Evolutionary conservation across 1,140 invertebrate genomes (phyloP).

Genomic region (Lepidurus arcticus): DNA sequence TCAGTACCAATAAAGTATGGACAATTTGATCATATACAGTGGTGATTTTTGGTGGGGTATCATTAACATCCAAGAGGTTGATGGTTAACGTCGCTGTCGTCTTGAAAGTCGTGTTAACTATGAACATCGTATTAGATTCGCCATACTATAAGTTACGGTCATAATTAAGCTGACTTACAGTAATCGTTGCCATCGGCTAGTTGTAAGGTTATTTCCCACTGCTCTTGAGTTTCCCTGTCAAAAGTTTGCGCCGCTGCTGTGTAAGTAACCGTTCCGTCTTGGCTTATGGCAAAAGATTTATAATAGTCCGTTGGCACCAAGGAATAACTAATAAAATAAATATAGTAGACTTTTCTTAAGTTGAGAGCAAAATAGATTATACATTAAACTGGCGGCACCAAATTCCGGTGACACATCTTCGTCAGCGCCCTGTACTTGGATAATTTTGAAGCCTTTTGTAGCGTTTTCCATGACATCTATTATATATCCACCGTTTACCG

Average conservation of each 20-base stretch:
- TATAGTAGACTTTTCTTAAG: not conserved
- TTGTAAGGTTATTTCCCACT: not conserved
- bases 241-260: not conserved
- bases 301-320: not conserved
- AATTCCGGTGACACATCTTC: not conserved
- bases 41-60: conserved; percentile 20
- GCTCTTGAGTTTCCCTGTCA: conserved; percentile 2
- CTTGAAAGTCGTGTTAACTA: not conserved
- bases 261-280: not conserved
- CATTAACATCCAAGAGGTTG: conserved; percentile 27
- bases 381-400: conserved; percentile 3
- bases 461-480: conserved; percentile 10
- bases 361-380: not conserved
- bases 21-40: not conserved
- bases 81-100: not conserved
- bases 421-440: not conserved
- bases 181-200: not conserved
- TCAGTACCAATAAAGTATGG: not conserved
- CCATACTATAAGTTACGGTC: not conserved
- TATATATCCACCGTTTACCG: not conserved
- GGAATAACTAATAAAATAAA: not conserved
- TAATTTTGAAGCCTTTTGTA: not conserved
- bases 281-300: not conserved
- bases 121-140: not conserved
- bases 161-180: not conserved